Evolutionary conservation across 2,797 vertebrate species (phyloP), one percentile per base, ranked within the genome.

Genomic region (Atherinosoma microstoma): DNA sequence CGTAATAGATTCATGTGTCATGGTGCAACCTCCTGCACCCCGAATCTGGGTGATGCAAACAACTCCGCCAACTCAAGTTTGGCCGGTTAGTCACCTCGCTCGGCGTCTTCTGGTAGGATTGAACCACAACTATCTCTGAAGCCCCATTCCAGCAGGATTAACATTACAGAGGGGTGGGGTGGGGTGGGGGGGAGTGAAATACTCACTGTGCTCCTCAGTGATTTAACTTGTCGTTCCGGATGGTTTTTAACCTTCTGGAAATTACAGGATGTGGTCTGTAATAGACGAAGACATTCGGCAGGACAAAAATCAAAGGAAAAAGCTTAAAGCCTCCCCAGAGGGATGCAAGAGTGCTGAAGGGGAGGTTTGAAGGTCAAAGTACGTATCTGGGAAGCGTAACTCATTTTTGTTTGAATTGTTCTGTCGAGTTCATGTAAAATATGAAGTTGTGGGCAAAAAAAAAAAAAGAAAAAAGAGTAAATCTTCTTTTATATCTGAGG

Each of bases 1-100:
- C 15, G 18, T 80, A 83, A 73, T 60, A 57, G 32, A 70, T 83
- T 67, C 15, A 35, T 29, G 68, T 65, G 71, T 84, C 64, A 59
- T 27, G 75, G 76, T 58, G 29, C 70, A 68, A 24, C 67, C 78
- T 64, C 45, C 58, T 42, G 60, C 58, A 15, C 54, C 15, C 67
- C n/a, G 38, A 77, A 18, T 62, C 59, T 24, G 10, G 72, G 45
- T 75, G 76, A 84, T 12, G 60, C 70, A 73, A 73, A 59, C 11
- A 2, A 47, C 35, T 11, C 20, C 61, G 3, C 30, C 3, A 34
- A 35, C 49, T 81, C 65, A n/a, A 57, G 35, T 60, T 57, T 58
- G 63, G 29, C 49, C 59, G 0, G 2, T 53, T 27, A 20, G 62
- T 62, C 68, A 32, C 57, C 58, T 61, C n/a, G 0, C 36, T 34